Evolutionary conservation across 1,140 invertebrate species (phyloP).

Genomic region (Caenorhabditis brenneri): DNA sequence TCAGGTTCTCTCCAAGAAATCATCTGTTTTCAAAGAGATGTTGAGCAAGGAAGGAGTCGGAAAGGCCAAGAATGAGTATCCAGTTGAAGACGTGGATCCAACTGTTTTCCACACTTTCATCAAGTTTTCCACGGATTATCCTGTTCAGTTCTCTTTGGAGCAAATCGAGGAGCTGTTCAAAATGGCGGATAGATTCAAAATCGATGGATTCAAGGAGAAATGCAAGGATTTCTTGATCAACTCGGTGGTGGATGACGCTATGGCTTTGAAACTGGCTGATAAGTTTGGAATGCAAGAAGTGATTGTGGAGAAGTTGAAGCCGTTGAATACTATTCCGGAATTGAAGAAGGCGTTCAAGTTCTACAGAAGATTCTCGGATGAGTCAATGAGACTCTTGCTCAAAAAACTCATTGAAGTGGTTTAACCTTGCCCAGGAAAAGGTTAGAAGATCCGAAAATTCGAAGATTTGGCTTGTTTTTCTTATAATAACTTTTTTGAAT

Average conservation of each 20-base stretch:
- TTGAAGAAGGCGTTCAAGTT: background rate
- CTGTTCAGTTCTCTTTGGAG: background rate
- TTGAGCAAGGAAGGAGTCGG: background rate
- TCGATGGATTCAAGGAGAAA: background rate
- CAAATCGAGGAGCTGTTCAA: background rate
- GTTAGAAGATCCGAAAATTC: background rate
- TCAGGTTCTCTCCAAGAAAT: constrained; percentile 1
- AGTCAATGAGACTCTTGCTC: background rate
- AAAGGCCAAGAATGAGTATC: background rate
- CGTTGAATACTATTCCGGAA: background rate
- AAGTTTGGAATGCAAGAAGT: background rate
- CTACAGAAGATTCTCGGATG: background rate
- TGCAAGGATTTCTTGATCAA: background rate
- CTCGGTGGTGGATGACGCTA: background rate
- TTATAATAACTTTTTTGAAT: background rate
- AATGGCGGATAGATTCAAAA: background rate
- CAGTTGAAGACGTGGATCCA: background rate
- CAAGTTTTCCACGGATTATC: background rate
- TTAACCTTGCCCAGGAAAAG: background rate
- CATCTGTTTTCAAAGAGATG: background rate
- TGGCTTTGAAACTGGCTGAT: background rate
- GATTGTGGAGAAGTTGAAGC: background rate
- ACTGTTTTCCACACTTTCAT: background rate
- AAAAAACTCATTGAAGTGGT: background rate
- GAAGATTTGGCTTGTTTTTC: background rate